Conservation (phyloP, 2,113 vertebrate species). For the Nanorana parkeri region DNA sequence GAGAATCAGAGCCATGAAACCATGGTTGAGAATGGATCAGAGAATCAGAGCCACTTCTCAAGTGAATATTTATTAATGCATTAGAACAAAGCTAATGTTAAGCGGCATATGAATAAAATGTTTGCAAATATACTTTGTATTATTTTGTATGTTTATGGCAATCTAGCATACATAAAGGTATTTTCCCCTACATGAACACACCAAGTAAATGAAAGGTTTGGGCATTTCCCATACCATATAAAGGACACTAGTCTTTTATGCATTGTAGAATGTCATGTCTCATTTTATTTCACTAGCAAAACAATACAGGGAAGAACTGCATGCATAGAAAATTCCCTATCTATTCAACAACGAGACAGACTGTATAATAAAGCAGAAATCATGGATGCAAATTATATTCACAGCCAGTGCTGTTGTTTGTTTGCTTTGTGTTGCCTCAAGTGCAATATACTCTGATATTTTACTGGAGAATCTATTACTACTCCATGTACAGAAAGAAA, state of each 20-base stretch:
- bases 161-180: neutral
- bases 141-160: conserved; percentile 1
- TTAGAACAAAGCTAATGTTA: no score
- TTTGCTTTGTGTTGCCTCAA: neutral
- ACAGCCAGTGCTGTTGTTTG: conserved; percentile 2
- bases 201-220: conserved; percentile 2
- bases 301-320: neutral
- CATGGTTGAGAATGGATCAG: no score
- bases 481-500: neutral
- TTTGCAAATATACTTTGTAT: neutral
- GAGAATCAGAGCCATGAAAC: no score
- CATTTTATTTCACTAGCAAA: conserved; percentile 10
- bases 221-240: conserved; percentile 1
- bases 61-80: no score
- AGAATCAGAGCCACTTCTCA: no score
- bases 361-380: neutral
- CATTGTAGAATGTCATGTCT: neutral
- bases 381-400: conserved; percentile 4
- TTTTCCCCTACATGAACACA: neutral
- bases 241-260: neutral
- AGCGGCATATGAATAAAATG: neutral
- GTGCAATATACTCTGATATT: neutral
- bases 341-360: neutral
- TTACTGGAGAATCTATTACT: neutral
- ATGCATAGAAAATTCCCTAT: neutral